These are phyloP conservation scores for Strigamia crassipes DNA, from an alignment of 2,888 invertebrate genomes.

Conservation along the genomic window DNA sequence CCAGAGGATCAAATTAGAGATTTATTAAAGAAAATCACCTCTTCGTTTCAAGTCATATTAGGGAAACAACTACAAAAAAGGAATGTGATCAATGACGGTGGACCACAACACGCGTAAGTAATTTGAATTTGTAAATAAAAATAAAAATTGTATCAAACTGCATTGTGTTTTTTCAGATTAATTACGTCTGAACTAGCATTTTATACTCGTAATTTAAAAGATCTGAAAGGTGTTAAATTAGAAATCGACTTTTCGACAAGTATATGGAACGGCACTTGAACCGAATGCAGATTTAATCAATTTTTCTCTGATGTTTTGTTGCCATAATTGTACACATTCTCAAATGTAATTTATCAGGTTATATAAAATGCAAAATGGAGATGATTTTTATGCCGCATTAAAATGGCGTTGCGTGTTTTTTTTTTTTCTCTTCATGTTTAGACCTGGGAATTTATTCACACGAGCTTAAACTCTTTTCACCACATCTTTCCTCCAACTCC, in stretches of 20 bases:
- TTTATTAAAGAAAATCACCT: conserved; percentile 77
- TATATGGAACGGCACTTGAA: conserved; percentile 8
- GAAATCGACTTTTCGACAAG: conserved; percentile 44
- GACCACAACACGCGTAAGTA: conserved; percentile 84
- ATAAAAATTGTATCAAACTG: not conserved
- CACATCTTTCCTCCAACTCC: not conserved
- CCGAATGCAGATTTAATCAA: not conserved
- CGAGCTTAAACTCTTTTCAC: conserved; percentile 23
- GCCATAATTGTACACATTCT: conserved; percentile 10
- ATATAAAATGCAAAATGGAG: not conserved
- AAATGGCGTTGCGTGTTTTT: not conserved
- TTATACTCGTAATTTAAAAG: conserved; percentile 83
- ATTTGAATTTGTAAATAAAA: not conserved
- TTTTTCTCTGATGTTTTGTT: not conserved
- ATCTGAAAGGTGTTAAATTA: conserved; percentile 60
- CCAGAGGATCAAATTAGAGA: conserved; percentile 70
- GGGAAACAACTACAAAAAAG: conserved; percentile 80
- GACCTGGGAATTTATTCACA: not conserved
- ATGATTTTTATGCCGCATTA: not conserved
- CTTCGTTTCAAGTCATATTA: conserved; percentile 83
- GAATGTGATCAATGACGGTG: conserved; percentile 93
- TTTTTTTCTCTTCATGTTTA: not conserved
- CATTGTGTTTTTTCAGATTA: conserved; percentile 61
- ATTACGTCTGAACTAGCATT: conserved; percentile 91
- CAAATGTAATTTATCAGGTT: conserved; percentile 2